Evolutionary conservation across 2,113 vertebrate species (phyloP), one percentile per base, ranked within the genome.

Genomic region (Martes martes): DNA sequence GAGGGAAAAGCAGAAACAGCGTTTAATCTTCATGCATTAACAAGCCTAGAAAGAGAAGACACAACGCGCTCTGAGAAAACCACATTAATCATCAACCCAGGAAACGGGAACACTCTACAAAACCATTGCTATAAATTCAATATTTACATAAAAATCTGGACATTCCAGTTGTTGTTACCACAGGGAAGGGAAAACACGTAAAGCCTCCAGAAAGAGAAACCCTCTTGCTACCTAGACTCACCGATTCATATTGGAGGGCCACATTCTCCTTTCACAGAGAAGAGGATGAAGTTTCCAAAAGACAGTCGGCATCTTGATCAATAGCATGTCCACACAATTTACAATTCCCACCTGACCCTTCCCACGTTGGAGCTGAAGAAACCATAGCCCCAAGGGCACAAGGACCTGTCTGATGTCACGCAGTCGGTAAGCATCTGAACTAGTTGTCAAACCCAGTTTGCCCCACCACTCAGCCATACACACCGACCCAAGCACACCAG

Each of bases 121-220:
- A 78, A 86, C 69, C 95, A 96, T 65, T 95, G 97, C 96, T 95
- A 89, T 92, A 63, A 50, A 95, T 88, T 86, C 92, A 94, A 93
- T 84, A 95, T 96, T 96, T 95, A 92, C 94, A 81, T 87, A 90
- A 89, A 76, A 97, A 96, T 92, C 94, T 94, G 84, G 94, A 97
- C 79, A 74, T 67, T 96, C 97, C 76, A 82, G 65, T 90, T 96
- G 97, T 94, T 82, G 24, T 83, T 73, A 80, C 82, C 91, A n/a
- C 86, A 55, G 57, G 33, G 74, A 96, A 96, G 74, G 74, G 79
- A 92, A 95, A 96, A 67, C 59, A 50, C 4, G 18, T 80, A 76
- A 79, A 83, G 19, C 57, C 55, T 61, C 96, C 80, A 87, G 90
- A 83, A 83, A 86, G 50, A 95, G 73, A 92, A 96, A 67, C 74